Evolutionary conservation across 1,140 invertebrate species (phyloP).

Genomic region (Euwallacea similis): DNA sequence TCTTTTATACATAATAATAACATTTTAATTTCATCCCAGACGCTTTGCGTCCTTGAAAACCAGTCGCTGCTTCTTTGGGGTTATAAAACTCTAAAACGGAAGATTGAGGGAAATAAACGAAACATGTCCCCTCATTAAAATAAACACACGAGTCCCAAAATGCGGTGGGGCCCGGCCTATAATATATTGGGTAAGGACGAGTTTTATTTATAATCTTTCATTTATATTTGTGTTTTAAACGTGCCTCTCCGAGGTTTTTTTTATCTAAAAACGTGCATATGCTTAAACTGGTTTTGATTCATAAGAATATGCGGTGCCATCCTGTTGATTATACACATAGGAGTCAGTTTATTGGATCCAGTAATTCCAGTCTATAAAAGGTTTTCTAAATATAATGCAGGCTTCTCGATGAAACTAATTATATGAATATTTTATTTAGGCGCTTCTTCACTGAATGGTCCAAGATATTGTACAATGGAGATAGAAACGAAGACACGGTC

Average conservation of each 20-base stretch:
- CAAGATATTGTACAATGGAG: too few species aligned
- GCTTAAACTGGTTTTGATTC: conserved; percentile 36
- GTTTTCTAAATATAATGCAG: too few species aligned
- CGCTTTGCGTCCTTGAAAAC: conserved; percentile 38
- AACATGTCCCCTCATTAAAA: conserved; percentile 47
- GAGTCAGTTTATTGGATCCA: too few species aligned
- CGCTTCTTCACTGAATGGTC: too few species aligned
- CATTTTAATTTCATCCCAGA: conserved; percentile 35
- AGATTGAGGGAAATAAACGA: conserved; percentile 46
- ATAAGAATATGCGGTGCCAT: conserved; percentile 13
- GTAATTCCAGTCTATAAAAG: too few species aligned
- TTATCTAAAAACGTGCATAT: conserved; percentile 28
- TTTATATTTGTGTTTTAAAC: conserved; percentile 43
- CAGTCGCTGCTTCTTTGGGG: conserved; percentile 37
- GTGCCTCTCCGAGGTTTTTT: conserved; percentile 25
- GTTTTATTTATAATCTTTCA: conserved; percentile 44
- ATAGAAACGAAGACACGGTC: too few species aligned
- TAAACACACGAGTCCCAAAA: conserved; percentile 40
- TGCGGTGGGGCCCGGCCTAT: conserved; percentile 35
- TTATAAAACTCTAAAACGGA: conserved; percentile 40
- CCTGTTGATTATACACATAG: too few species aligned
- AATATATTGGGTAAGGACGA: conserved; percentile 44
- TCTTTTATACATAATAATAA: conserved; percentile 35
- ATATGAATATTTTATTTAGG: too few species aligned
- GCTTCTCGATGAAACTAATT: too few species aligned